Evolutionary conservation across 2,797 vertebrate species (phyloP).

Genomic region (Tachyglossus aculeatus): DNA sequence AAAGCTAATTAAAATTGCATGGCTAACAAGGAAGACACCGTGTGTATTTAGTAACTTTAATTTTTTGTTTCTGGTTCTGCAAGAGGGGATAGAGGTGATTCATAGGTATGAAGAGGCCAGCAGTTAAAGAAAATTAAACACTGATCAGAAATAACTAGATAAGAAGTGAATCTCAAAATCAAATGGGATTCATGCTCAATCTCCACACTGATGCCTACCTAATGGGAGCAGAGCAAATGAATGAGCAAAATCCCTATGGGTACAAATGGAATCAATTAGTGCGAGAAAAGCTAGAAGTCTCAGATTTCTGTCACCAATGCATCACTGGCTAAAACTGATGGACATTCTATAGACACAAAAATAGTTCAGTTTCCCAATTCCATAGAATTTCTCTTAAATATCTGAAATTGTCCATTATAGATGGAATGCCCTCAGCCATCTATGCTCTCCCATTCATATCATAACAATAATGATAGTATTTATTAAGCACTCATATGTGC

Average conservation of each 20-base stretch:
- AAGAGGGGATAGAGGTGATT: conserved; percentile 39
- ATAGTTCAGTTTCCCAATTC: too few relatives aligned
- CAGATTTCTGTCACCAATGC: not conserved
- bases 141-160: conserved; percentile 53
- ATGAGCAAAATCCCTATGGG: not conserved
- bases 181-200: conserved; percentile 29
- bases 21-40: conserved; percentile 57
- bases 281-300: conserved; percentile 16
- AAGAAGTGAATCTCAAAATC: conserved; percentile 53
- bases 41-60: conserved; percentile 54
- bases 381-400: too few relatives aligned
- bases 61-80: conserved; percentile 55
- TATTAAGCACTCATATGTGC: too few relatives aligned
- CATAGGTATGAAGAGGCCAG: conserved; percentile 25
- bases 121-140: conserved; percentile 60
- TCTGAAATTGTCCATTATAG: too few relatives aligned
- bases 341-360: too few relatives aligned
- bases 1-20: conserved; percentile 74
- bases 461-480: too few relatives aligned
- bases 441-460: too few relatives aligned
- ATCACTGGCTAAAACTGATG: too few relatives aligned
- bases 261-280: conserved; percentile 17
- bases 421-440: too few relatives aligned
- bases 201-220: conserved; percentile 15
- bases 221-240: conserved; percentile 5